Evolutionary conservation across 2,888 invertebrate species (phyloP).

Genomic region (Tyria jacobaeae): DNA sequence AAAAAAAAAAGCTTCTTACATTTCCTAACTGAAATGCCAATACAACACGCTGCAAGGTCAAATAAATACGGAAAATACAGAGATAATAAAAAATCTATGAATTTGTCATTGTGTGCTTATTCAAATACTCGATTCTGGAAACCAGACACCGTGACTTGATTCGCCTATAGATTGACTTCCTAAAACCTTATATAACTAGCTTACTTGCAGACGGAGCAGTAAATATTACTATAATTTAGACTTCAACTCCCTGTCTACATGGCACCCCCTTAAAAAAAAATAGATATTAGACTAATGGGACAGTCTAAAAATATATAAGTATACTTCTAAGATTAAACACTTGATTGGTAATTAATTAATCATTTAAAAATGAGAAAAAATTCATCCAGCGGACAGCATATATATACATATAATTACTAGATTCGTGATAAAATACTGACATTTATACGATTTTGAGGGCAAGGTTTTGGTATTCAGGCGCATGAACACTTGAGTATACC

Average conservation of each 20-base stretch:
- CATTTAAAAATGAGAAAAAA: not conserved
- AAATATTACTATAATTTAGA: not conserved
- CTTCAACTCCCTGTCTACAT: too few species aligned
- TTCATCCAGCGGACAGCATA: not conserved
- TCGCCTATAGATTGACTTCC: not conserved
- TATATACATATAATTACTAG: not conserved
- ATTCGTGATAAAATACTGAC: too few species aligned
- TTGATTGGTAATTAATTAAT: not conserved
- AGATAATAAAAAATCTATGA: not conserved
- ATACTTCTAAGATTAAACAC: not conserved
- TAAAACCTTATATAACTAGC: not conserved
- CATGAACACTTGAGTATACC: not conserved
- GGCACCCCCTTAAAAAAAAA: too few species aligned
- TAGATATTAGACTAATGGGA: not conserved
- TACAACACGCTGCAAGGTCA: not conserved
- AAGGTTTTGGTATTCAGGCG: constrained; percentile 6
- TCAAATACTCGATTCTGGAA: constrained; percentile 7
- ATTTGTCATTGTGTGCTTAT: not conserved
- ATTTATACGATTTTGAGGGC: too few species aligned
- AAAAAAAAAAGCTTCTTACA: too few species aligned
- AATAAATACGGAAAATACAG: not conserved
- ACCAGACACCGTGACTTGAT: constrained; percentile 6
- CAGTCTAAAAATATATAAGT: too few species aligned
- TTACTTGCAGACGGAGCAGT: not conserved
- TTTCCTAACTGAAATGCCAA: not conserved